Percentiles rank a stretch among this genome's conserved stretches.
phyloP scores from a whole-genome alignment of 64 coral and sea anemone species.

The Cladopsammia gracilis region DNA sequence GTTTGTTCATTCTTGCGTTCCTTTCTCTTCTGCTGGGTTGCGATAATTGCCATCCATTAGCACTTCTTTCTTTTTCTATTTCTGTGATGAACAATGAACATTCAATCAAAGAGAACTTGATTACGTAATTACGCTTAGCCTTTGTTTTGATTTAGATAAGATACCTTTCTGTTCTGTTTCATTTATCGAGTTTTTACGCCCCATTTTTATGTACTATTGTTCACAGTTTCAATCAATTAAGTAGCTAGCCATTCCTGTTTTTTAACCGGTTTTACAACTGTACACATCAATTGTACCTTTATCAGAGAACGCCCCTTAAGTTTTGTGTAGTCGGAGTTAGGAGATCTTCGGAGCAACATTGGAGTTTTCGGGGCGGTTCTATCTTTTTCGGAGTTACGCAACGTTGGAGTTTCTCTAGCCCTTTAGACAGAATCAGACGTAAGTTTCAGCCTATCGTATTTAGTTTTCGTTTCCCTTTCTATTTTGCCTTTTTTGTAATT shows the following conservation, averaged over 20 bases:
- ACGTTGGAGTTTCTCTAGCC: background rate
- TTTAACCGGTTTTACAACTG: constrained; percentile 19
- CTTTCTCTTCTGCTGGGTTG: no score
- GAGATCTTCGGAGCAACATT: background rate
- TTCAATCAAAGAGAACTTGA: background rate
- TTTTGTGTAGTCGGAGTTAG: background rate
- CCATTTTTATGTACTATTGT: constrained; percentile 1
- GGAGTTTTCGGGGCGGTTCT: background rate
- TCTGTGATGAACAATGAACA: background rate
- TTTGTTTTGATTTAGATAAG: constrained; percentile 7
- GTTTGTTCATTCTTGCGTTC: no score
- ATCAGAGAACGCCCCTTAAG: constrained; percentile 10
- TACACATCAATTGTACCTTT: constrained; percentile 6
- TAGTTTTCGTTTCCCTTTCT: background rate
- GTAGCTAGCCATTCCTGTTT: constrained; percentile 7
- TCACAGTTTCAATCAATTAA: background rate
- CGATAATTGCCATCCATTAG: no score
- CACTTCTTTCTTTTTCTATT: no score
- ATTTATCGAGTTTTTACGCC: background rate
- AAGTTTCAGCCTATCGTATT: background rate
- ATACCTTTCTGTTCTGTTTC: constrained; percentile 15
- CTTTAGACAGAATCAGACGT: constrained; percentile 21
- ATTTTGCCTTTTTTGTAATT: background rate
- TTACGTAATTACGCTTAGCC: constrained; percentile 1
- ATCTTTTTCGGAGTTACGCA: constrained; percentile 11